Conservation (phyloP, 2,113 vertebrate species). For the Heterocephalus glaber region DNA sequence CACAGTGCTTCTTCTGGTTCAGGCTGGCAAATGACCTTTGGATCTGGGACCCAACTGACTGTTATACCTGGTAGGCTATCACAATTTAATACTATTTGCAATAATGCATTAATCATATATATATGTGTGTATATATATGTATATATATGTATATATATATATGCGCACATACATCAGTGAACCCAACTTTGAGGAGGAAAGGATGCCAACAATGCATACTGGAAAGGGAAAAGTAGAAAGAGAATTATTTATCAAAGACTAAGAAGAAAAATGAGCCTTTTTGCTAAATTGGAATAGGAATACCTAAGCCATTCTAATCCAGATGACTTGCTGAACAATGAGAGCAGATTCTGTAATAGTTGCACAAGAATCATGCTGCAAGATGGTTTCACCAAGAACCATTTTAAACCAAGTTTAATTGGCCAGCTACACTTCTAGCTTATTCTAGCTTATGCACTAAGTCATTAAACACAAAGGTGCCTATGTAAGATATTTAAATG, state of each 20-base stretch:
- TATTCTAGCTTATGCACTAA: slow-evolving; percentile 13
- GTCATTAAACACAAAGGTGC: slow-evolving; percentile 37
- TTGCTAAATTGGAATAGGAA: background rate
- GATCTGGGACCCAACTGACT: slow-evolving; percentile 66
- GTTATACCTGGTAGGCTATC: slow-evolving; percentile 73
- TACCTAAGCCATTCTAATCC: background rate
- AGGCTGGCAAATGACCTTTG: slow-evolving; percentile 62
- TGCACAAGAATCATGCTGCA: background rate
- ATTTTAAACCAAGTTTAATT: slow-evolving; percentile 31
- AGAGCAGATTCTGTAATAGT: background rate
- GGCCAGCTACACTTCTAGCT: background rate
- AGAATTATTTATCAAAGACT: slow-evolving; percentile 42
- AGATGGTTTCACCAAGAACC: background rate
- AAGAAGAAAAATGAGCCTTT: background rate
- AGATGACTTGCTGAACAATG: background rate
- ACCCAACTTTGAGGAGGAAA: background rate
- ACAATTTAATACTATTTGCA: background rate
- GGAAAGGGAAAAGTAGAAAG: background rate
- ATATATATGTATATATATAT: background rate
- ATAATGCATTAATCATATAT: background rate
- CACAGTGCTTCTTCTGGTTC: slow-evolving; percentile 60
- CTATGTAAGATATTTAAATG: slow-evolving; percentile 58
- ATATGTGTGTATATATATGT: too few species aligned
- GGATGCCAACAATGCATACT: background rate
- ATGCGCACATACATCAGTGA: background rate